These are phyloP conservation scores for Ptilorrhoa leucosticta DNA, from an alignment of 2,113 vertebrate genomes.

Conservation along the genomic window DNA sequence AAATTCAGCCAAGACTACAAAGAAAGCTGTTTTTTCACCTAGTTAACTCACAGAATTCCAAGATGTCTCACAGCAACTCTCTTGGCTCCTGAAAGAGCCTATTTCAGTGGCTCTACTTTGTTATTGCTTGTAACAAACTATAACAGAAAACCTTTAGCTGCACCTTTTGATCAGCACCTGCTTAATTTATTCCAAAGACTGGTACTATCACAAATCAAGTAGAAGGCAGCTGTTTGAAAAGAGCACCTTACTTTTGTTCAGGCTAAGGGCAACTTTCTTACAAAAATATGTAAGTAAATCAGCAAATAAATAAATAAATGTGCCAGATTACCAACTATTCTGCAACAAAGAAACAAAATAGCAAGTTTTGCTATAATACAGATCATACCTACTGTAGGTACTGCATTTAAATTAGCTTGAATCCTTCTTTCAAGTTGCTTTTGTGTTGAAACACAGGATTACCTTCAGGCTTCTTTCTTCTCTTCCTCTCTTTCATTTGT, in stretches of 20 bases:
- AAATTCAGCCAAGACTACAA: not conserved
- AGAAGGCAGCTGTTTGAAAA: not conserved
- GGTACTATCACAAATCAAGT: not conserved
- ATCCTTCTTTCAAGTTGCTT: not conserved
- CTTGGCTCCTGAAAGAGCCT: not conserved
- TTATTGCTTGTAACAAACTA: not conserved
- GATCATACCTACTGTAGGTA: slow-evolving; percentile 60
- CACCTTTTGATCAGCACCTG: not conserved
- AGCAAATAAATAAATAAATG: not conserved
- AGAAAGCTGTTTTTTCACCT: not conserved
- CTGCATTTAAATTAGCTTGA: slow-evolving; percentile 47
- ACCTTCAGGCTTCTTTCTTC: not conserved
- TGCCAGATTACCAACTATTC: not conserved
- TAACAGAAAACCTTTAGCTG: not conserved
- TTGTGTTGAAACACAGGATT: not conserved
- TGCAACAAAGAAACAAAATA: not conserved
- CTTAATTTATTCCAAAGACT: not conserved
- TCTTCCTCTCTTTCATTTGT: not conserved
- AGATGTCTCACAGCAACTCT: not conserved
- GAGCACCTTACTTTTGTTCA: not conserved
- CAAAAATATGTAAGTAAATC: not conserved
- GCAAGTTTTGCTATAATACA: not conserved
- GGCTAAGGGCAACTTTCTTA: not conserved
- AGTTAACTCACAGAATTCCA: not conserved
- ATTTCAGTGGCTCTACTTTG: not conserved